phyloP scores from a whole-genome alignment of 2,888 invertebrate genomes.

The Papilio gigon region DNA sequence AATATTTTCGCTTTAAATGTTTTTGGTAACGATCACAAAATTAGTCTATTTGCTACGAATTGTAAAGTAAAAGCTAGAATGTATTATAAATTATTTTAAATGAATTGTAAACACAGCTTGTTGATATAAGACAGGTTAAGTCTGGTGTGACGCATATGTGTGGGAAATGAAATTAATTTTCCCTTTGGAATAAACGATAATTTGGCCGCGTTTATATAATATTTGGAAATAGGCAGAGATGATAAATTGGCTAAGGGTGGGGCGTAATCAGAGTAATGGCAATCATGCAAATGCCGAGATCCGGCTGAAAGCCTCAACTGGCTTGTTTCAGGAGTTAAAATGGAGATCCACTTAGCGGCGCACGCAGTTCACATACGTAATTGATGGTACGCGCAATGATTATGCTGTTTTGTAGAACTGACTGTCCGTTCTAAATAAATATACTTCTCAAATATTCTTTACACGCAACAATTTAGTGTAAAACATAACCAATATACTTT shows the following conservation, averaged over 20 bases:
- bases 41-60: neutral
- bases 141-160: slow-evolving; percentile 32
- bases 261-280: slow-evolving; percentile 80
- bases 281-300: slow-evolving; percentile 82
- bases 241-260: slow-evolving; percentile 46
- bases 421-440: neutral
- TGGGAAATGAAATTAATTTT: slow-evolving; percentile 42
- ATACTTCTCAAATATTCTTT: too few relatives aligned
- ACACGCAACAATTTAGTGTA: too few relatives aligned
- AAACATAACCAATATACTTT: too few relatives aligned
- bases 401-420: slow-evolving; percentile 40
- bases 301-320: slow-evolving; percentile 81
- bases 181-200: slow-evolving; percentile 63
- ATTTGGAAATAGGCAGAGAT: slow-evolving; percentile 59
- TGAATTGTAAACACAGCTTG: neutral
- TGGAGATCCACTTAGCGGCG: slow-evolving; percentile 81
- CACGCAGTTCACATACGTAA: slow-evolving; percentile 81
- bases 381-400: slow-evolving; percentile 67
- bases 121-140: neutral
- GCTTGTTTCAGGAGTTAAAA: slow-evolving; percentile 83
- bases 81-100: neutral
- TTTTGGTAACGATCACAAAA: neutral
- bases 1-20: neutral
- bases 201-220: slow-evolving; percentile 74
- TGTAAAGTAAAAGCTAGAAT: too few relatives aligned